A percentile compares a stretch with the other conserved stretches of the same genome.
Conservation (phyloP, 2,797 vertebrate species). For the Fringilla coelebs region DNA sequence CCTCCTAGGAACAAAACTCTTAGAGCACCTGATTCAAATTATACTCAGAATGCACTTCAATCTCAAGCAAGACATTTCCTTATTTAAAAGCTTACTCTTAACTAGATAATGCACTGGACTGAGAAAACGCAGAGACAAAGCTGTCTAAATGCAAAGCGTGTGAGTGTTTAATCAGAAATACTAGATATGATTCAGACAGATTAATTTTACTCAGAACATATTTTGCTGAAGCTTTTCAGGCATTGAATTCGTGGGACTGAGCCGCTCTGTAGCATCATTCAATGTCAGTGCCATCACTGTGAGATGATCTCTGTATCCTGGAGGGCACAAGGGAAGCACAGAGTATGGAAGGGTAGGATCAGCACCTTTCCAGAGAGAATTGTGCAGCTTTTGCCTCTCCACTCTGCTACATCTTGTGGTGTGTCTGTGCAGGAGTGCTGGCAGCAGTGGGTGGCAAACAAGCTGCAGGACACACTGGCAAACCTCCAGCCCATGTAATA, state of each 20-base stretch:
- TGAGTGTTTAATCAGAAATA: background rate
- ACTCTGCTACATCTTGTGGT: background rate
- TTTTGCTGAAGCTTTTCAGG: background rate
- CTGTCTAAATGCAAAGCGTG: background rate
- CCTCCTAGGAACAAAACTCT: background rate
- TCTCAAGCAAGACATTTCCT: background rate
- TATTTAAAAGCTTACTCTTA: background rate
- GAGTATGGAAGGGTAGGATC: background rate
- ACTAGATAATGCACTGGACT: background rate
- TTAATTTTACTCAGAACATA: background rate
- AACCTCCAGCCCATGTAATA: conserved; percentile 42
- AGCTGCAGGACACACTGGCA: conserved; percentile 27
- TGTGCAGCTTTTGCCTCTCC: background rate
- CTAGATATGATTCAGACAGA: background rate
- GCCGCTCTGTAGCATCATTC: background rate
- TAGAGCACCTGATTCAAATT: background rate
- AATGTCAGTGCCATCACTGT: background rate
- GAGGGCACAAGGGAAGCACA: background rate
- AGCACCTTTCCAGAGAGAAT: conserved; percentile 7
- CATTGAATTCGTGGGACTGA: background rate
- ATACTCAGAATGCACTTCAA: background rate
- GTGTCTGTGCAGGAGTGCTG: background rate
- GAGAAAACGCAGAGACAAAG: background rate
- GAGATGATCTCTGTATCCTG: background rate
- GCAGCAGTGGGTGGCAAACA: conserved; percentile 19